Evolutionary conservation across 2,113 vertebrate species (phyloP), one percentile per base, ranked within the genome.

Genomic region (Cyphomyrus plagiostoma): DNA sequence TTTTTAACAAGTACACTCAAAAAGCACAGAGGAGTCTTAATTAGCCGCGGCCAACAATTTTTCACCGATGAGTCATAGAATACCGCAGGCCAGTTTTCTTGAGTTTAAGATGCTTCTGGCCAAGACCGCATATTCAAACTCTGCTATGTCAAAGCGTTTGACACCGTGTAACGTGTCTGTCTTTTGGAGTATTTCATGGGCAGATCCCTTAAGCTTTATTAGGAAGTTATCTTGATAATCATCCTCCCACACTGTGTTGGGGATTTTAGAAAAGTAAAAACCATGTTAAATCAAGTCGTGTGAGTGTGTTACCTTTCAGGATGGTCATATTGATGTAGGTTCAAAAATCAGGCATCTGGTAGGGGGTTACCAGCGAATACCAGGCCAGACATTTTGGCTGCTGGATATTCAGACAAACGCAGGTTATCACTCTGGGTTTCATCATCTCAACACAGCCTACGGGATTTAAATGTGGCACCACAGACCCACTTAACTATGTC

Each of bases 321-420:
- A 97, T 97, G 88, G 97, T 98, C 94, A 99, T 98, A 93, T 98
- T 97, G 94, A 99, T 97, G 91, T 96, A 97, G 5, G 98, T 96
- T 90, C 94, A 96, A 90, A 98, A 92, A 90, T 98, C 97, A 0
- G 97, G 97, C 92, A 96, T 88, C 0, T 91, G 50, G 26, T 92
- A 4, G 62, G 62, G n/a, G n/a, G 62, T 13, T 5, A 10, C 1
- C 89, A 92, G 90, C 19, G 93, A 90, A 56, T 93, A 39, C 42
- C 15, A 30, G 53, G 30, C 53, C 91, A 62, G 94, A 93, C 92
- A 96, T 97, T 10, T 30, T 21, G 10, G 26, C n/a, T 70, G n/a
- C 62, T 70, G 62, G n/a, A 70, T 10, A 70, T 70, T 30, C n/a
- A 70, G n/a, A 70, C 62, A 70, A 70, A 30, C 0, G 62, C 62